Evolutionary conservation across 2,888 invertebrate genomes (phyloP).

Genomic region (Yponomeuta sedellus): DNA sequence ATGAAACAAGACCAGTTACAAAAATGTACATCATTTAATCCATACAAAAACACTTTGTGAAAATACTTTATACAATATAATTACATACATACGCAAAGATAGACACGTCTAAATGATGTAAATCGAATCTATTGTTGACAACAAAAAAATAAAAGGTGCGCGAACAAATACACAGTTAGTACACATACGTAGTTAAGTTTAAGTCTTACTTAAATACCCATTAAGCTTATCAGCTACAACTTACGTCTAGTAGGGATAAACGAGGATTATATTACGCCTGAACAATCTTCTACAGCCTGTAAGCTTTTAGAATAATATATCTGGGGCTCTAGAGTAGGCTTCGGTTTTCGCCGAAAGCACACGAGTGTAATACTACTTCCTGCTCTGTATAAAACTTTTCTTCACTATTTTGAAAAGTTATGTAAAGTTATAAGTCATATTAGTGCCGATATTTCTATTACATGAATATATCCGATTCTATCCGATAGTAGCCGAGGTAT

Average conservation of each 20-base stretch:
- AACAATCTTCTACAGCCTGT: no score
- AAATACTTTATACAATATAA: slow-evolving; percentile 67
- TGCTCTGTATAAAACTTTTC: no score
- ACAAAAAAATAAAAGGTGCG: background rate
- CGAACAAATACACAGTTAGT: background rate
- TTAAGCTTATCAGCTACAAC: background rate
- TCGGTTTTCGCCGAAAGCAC: no score
- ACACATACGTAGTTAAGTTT: background rate
- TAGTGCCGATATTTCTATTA: no score
- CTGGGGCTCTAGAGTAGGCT: no score
- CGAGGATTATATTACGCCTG: no score
- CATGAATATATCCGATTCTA: no score
- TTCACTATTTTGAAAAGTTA: no score
- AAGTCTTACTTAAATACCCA: background rate
- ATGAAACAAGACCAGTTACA: slow-evolving; percentile 25
- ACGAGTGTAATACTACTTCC: no score
- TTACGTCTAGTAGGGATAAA: background rate
- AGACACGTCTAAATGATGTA: background rate
- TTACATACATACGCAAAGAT: slow-evolving; percentile 23
- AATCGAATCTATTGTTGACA: background rate
- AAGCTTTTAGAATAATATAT: no score
- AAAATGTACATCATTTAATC: slow-evolving; percentile 57
- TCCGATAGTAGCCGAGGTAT: no score
- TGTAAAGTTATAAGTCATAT: no score
- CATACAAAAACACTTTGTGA: slow-evolving; percentile 49